Conservation (phyloP, 2,113 vertebrate species). For the Mus pahari region DNA sequence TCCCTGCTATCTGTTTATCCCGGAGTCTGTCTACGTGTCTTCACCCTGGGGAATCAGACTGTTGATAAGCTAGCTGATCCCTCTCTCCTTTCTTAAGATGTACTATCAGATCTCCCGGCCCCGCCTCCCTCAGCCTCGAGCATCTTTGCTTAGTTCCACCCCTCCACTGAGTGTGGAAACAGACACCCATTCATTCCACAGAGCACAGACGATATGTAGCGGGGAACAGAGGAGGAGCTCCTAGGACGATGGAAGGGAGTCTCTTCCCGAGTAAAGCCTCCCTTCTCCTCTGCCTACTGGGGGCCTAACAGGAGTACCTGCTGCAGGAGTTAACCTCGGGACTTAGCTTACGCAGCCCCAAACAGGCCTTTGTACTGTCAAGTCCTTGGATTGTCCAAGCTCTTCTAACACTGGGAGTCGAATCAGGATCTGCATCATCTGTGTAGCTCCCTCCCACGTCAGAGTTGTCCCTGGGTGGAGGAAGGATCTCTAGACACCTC, state of each 20-base stretch:
- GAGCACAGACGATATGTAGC: fast-evolving
- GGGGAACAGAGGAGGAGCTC: too few species aligned
- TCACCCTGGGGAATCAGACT: neutral
- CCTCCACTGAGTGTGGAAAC: neutral
- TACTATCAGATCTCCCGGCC: neutral
- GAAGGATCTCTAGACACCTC: fast-evolving
- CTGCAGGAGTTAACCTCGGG: too few species aligned
- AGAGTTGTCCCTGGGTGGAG: neutral
- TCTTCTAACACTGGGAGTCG: neutral
- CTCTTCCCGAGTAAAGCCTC: neutral
- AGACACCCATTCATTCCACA: fast-evolving
- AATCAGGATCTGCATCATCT: neutral
- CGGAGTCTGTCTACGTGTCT: neutral
- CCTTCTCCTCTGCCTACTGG: neutral
- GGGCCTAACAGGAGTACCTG: neutral
- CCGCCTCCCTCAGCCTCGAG: neutral
- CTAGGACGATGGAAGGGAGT: fast-evolving
- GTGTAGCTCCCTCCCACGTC: neutral
- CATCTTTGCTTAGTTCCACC: too few species aligned
- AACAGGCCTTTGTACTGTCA: neutral
- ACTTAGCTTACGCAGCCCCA: neutral
- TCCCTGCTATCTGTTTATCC: neutral
- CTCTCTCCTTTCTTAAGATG: neutral
- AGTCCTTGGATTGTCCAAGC: neutral
- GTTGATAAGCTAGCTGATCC: neutral